Conservation (phyloP, 2,888 invertebrate genomes). For the Aphidius colemani region DNA sequence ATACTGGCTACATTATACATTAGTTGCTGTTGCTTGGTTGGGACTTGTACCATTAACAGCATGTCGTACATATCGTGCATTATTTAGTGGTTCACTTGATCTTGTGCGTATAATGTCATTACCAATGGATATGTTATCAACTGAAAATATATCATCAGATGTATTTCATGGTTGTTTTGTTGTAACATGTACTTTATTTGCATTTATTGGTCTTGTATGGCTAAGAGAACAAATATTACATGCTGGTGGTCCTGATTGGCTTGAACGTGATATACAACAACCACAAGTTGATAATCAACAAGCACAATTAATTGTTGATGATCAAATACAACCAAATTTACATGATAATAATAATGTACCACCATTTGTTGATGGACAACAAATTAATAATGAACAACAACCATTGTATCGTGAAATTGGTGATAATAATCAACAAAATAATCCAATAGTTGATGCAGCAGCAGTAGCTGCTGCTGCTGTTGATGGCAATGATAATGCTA, state of each 20-base stretch:
- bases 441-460: constrained; percentile 63
- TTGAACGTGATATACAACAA: constrained; percentile 70
- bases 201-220: constrained; percentile 97
- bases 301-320: constrained; percentile 32
- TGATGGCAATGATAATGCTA: constrained; percentile 34
- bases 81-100: constrained; percentile 90
- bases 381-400: constrained; percentile 43
- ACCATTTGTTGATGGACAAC: constrained; percentile 55
- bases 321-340: constrained; percentile 41
- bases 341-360: constrained; percentile 59
- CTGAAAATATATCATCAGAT: constrained; percentile 90
- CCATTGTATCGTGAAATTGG: constrained; percentile 35
- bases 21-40: constrained; percentile 97
- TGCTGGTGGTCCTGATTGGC: constrained; percentile 97
- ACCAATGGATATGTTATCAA: constrained; percentile 90
- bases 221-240: constrained; percentile 96
- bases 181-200: constrained; percentile 92
- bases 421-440: constrained; percentile 38
- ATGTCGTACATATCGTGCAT: constrained; percentile 90
- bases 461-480: constrained; percentile 46
- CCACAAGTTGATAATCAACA: constrained; percentile 64
- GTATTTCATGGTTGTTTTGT: constrained; percentile 96
- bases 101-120: constrained; percentile 76
- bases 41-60: constrained; percentile 95
- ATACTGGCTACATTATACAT: constrained; percentile 96